Evolutionary conservation across 2,113 vertebrate species (phyloP), one percentile per base, ranked within the genome.

Genomic region (Morone chrysops): DNA sequence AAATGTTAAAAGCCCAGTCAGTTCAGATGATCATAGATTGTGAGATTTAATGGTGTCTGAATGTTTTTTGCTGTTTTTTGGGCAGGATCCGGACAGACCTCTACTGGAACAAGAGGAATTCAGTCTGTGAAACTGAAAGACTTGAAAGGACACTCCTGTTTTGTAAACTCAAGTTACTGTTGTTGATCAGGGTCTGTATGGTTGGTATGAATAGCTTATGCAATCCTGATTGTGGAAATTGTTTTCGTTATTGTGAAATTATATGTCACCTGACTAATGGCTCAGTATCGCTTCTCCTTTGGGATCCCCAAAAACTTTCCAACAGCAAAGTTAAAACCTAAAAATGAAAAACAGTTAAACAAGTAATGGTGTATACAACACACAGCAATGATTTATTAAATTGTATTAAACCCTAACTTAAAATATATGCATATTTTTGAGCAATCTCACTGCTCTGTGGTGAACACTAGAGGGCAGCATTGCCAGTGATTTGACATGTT

Each of bases 71-170:
- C 4, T 75, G 18, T 25, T 22, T 69, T 68, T 12, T 75, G 11
- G 2, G 4, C 78, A 95, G 94, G 87, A 87, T 20, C 69, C 71
- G 9, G 91, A 95, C 0, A 88, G 74, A 11, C 83, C 88, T 63
- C 79, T 94, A 2, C 40, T 94, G 81, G 93, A 91, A 69, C 76
- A 89, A 38, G 78, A 45, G 45, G 88, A 93, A 20, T 54, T 65
- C 38, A 89, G 48, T 79, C 62, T 93, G 56, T 94, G 61, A 93
- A 62, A 6, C 38, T 36, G 38, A 56, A 65, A 17, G 14, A 40
- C 5, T n/a, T 50, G 10, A 53, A 70, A 75, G 18, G 18, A 80
- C 65, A 75, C 20, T 70, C 60, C 74, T 31, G 40, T 40, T 60
- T 53, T 70, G 11, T 70, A 43, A 70, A 78, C 22, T 20, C 36